Evolutionary conservation across 2,797 vertebrate species (phyloP).

Genomic region (Synanceia verrucosa): DNA sequence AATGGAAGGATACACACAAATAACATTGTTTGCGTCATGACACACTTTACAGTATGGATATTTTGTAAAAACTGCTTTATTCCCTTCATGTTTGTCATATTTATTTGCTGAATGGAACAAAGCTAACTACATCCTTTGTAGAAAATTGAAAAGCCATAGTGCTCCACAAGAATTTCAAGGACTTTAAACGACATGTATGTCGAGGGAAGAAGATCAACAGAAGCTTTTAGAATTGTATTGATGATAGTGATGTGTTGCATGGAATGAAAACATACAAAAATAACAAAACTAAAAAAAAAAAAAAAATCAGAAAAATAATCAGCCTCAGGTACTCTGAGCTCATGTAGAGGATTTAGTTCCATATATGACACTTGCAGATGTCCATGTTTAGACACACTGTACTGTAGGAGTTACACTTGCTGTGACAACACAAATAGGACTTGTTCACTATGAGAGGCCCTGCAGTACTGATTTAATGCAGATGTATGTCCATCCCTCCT

Average conservation of each 20-base stretch:
- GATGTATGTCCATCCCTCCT: conserved; percentile 4
- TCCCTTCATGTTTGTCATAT: not conserved
- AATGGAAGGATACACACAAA: conserved; percentile 5
- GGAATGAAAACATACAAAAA: not conserved
- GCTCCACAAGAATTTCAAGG: conserved; percentile 1
- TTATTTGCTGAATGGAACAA: not conserved
- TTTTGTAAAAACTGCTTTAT: not conserved
- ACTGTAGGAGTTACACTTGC: not conserved
- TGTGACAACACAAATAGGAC: conserved; percentile 48
- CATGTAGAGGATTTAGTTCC: conserved; percentile 13
- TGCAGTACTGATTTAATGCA: conserved; percentile 19
- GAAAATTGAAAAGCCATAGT: conserved; percentile 17
- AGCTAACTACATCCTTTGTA: not conserved
- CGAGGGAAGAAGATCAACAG: not conserved
- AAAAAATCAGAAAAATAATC: not conserved
- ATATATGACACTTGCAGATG: conserved; percentile 23
- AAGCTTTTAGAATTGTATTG: not conserved
- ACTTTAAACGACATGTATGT: conserved; percentile 19
- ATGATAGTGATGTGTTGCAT: accelerated
- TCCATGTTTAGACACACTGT: conserved; percentile 57
- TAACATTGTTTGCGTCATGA: not conserved
- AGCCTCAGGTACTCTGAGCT: not conserved
- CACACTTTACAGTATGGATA: not conserved
- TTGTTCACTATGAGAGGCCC: conserved; percentile 58
- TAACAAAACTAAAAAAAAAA: not conserved